phyloP scores from a whole-genome alignment of 2,888 invertebrate genomes.

The Sesia bembeciformis region DNA sequence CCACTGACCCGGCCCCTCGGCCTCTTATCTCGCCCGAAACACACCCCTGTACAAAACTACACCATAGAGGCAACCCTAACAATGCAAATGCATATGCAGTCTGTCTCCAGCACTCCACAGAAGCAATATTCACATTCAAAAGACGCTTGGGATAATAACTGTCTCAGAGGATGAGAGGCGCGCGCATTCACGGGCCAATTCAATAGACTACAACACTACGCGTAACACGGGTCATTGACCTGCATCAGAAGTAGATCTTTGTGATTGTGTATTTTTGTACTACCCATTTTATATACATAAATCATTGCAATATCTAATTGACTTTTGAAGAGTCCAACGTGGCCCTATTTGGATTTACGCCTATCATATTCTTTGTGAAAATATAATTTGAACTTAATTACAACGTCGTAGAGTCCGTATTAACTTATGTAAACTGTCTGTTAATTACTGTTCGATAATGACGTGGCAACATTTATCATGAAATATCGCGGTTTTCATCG shows the following conservation, averaged over 20 bases:
- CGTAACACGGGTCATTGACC: slow-evolving; percentile 9
- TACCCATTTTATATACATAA: too few species aligned
- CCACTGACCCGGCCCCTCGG: slow-evolving; percentile 74
- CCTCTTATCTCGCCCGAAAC: slow-evolving; percentile 30
- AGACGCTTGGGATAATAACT: slow-evolving; percentile 16
- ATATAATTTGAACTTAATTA: too few species aligned
- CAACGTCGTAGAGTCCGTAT: too few species aligned
- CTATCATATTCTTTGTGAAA: too few species aligned
- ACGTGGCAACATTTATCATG: too few species aligned
- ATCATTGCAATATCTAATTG: too few species aligned
- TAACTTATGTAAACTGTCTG: too few species aligned
- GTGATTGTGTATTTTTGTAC: too few species aligned
- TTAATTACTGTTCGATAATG: too few species aligned
- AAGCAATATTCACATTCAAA: slow-evolving; percentile 6
- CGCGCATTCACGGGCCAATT: slow-evolving; percentile 27
- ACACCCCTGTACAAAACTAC: slow-evolving; percentile 15
- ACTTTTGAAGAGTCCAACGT: too few species aligned
- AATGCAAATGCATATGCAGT: slow-evolving; percentile 26
- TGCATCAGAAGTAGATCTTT: neutral
- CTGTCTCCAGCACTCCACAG: slow-evolving; percentile 16
- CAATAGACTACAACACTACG: slow-evolving; percentile 14
- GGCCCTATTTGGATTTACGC: too few species aligned
- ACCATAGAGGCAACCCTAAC: slow-evolving; percentile 31
- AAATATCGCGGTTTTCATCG: too few species aligned
- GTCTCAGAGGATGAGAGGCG: slow-evolving; percentile 26